Base-by-base conservation (phyloP, 2,797 vertebrate genomes). In the Artibeus jamaicensis region DNA sequence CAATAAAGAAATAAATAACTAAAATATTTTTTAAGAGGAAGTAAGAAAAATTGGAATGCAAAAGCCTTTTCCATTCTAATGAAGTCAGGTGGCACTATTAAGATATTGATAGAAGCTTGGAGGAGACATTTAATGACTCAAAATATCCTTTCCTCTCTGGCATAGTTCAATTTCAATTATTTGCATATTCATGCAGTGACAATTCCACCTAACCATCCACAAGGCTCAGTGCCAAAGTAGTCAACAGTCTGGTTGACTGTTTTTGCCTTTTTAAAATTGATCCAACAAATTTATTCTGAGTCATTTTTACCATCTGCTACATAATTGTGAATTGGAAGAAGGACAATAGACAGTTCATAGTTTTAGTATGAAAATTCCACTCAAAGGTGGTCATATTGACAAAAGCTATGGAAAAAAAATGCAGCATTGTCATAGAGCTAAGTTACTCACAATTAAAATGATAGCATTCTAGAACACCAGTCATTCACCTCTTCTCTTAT, bases 211-310 rank as follows among this genome's bases (percentile, higher is more conserved):
- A 94, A 84, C 92, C 91, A 83, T 67, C 76, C 91, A 26, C 55
- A 79, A 93, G 93, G 62, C 96, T 96, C 86, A 71, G 68, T 96
- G 92, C 87, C 97, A 98, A 92, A 79, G 87, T 94, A 96, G 95
- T 96, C 86, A 93, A 82, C 86, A 86, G 44, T 86, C 86, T 96
- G 93, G 86, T 85, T 95, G 94, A 96, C 67, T 96, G 82, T 96
- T 96, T 97, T 92, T 96, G 89, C 89, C 86, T 94, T 96, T 89
- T 93, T n/a, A 94, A 95, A 97, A 97, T 93, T 95, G 93, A 96
- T 96, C 88, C 92, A 96, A 95, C 91, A 95, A 81, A 97, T 97
- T 92, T 97, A 95, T 97, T 94, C 86, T 76, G 92, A 94, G 53
- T 92, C 88, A 87, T 94, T 94, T 95, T 97, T 84, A 93, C 96